Evolutionary conservation across 2,797 vertebrate genomes (phyloP).

Genomic region (Dryobates pubescens): DNA sequence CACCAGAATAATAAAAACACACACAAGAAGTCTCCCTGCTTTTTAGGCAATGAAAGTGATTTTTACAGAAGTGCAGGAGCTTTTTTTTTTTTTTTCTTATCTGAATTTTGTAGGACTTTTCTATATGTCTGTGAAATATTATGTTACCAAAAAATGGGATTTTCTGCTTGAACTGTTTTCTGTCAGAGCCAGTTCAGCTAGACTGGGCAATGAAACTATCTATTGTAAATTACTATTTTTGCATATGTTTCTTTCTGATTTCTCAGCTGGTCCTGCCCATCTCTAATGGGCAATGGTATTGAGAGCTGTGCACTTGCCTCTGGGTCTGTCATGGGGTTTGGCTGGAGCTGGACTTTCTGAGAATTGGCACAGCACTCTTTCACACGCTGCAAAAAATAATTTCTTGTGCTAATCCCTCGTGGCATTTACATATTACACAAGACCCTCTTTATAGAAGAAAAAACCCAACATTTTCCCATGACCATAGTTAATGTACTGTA

Average conservation of each 20-base stretch:
- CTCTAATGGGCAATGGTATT: not conserved
- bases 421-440: constrained; percentile 64
- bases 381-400: constrained; percentile 61
- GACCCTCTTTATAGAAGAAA: constrained; percentile 37
- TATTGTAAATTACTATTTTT: not conserved
- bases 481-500: constrained; percentile 65
- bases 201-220: not conserved
- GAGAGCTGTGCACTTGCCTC: constrained; percentile 31
- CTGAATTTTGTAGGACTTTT: constrained; percentile 11
- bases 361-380: constrained; percentile 53
- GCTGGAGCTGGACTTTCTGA: constrained; percentile 59
- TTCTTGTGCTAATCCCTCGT: constrained; percentile 59
- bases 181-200: not conserved
- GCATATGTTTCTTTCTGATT: not conserved
- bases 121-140: not conserved
- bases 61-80: not conserved
- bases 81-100: not conserved
- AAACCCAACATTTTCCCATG: constrained; percentile 58
- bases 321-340: constrained; percentile 58
- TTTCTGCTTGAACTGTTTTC: constrained; percentile 36
- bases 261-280: not conserved
- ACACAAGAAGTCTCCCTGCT: not conserved
- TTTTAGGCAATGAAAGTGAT: not conserved
- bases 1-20: not conserved
- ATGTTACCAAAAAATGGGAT: not conserved